Conservation (phyloP, 1,140 invertebrate species). For the Nixonia krombeini region DNA sequence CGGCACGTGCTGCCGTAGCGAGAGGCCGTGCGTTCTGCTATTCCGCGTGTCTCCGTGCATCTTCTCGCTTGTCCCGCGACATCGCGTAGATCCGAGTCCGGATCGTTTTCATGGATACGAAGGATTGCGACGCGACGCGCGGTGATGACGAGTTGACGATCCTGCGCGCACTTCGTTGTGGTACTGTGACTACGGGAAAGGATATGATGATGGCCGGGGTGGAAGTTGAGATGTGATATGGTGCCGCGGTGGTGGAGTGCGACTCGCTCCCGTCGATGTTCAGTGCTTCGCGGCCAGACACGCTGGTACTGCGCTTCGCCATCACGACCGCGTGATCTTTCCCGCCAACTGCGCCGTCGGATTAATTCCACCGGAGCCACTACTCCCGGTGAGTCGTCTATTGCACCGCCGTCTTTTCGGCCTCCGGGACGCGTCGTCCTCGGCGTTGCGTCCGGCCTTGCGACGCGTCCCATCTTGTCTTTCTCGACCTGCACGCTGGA, state of each 20-base stretch:
- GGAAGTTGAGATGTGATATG: slow-evolving; percentile 51
- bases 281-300: slow-evolving; percentile 39
- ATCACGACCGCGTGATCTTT: slow-evolving; percentile 29
- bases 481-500: too few species aligned
- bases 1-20: slow-evolving; percentile 70
- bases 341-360: slow-evolving; percentile 31
- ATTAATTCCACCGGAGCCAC: slow-evolving; percentile 57
- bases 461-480: too few species aligned
- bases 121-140: background rate
- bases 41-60: slow-evolving; percentile 1
- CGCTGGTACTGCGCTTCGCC: too few species aligned
- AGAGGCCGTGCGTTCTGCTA: slow-evolving; percentile 58
- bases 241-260: slow-evolving; percentile 48
- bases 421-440: too few species aligned
- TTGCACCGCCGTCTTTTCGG: too few species aligned
- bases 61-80: background rate
- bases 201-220: slow-evolving; percentile 46
- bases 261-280: slow-evolving; percentile 47
- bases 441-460: too few species aligned
- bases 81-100: background rate
- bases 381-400: slow-evolving; percentile 65
- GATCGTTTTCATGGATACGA: background rate
- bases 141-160: slow-evolving; percentile 6
- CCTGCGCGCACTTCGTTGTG: slow-evolving; percentile 5
- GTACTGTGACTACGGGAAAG: background rate